Conservation (phyloP, 2,113 vertebrate genomes). For the Oncorhynchus tshawytscha region DNA sequence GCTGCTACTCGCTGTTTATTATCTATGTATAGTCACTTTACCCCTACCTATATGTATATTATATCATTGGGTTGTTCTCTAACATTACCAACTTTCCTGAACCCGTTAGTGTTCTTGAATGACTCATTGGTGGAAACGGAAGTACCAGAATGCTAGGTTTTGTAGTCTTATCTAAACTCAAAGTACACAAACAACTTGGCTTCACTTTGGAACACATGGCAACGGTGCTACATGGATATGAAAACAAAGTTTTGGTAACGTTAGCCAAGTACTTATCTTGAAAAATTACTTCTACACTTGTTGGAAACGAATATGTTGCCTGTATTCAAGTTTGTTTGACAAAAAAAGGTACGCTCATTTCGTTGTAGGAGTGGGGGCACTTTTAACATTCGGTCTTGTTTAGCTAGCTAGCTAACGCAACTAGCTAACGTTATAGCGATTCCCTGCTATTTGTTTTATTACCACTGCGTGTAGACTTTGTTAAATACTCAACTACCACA, state of each 20-base stretch:
- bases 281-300: neutral
- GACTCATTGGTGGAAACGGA: too few relatives aligned
- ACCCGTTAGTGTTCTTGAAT: too few relatives aligned
- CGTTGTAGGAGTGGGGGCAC: neutral
- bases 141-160: neutral
- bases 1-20: too few relatives aligned
- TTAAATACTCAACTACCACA: too few relatives aligned
- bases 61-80: too few relatives aligned
- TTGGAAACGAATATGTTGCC: neutral
- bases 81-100: neutral
- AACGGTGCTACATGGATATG: neutral
- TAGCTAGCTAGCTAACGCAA: neutral
- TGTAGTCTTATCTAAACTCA: neutral
- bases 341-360: neutral
- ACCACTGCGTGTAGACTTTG: too few relatives aligned
- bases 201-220: conserved; percentile 1
- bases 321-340: neutral
- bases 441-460: too few relatives aligned
- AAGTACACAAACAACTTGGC: conserved; percentile 5
- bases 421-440: too few relatives aligned
- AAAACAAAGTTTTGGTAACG: conserved; percentile 4
- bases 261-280: neutral
- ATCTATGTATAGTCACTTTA: too few relatives aligned
- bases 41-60: too few relatives aligned
- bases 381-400: neutral